Percentiles rank a stretch among this genome's conserved stretches.
Conservation (phyloP, 1,140 invertebrate species). For the Alviniconcha marisindica region DNA sequence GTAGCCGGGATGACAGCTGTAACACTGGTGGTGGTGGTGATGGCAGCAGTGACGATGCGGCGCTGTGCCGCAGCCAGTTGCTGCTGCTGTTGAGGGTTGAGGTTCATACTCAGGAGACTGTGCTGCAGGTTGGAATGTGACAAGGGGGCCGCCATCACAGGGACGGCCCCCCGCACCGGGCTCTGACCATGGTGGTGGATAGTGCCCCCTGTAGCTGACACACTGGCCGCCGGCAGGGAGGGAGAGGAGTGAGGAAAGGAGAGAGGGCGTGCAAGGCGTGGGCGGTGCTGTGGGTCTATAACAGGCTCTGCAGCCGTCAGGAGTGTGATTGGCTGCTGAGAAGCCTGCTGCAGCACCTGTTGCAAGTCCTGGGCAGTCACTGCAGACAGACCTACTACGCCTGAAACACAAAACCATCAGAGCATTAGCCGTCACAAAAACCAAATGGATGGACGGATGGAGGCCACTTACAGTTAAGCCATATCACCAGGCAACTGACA, state of each 20-base stretch:
- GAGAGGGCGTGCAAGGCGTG: slow-evolving; percentile 19
- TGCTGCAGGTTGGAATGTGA: slow-evolving; percentile 60
- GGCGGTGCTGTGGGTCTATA: slow-evolving; percentile 30
- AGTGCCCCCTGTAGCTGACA: slow-evolving; percentile 61
- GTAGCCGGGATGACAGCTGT: not conserved
- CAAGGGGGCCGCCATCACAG: slow-evolving; percentile 42
- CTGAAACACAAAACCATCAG: slow-evolving; percentile 37
- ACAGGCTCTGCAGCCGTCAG: slow-evolving; percentile 39
- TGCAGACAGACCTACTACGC: slow-evolving; percentile 46
- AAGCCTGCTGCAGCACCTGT: slow-evolving; percentile 39
- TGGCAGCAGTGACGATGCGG: not conserved
- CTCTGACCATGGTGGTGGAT: slow-evolving; percentile 71
- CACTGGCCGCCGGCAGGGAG: slow-evolving; percentile 33
- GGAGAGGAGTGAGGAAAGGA: slow-evolving; percentile 29
- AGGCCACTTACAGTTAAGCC: too few species aligned
- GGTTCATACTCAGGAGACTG: slow-evolving; percentile 50
- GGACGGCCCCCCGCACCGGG: slow-evolving; percentile 56
- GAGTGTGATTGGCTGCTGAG: slow-evolving; percentile 45
- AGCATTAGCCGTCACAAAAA: too few species aligned
- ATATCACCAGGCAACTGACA: not conserved
- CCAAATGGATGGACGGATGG: too few species aligned
- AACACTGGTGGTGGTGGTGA: slow-evolving; percentile 5
- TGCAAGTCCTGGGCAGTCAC: slow-evolving; percentile 44
- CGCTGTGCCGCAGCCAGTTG: slow-evolving; percentile 10
- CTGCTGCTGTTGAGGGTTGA: slow-evolving; percentile 39